Conservation (phyloP, 35 echinoderm and acorn worm species). For the Holothuria glaberrima region DNA sequence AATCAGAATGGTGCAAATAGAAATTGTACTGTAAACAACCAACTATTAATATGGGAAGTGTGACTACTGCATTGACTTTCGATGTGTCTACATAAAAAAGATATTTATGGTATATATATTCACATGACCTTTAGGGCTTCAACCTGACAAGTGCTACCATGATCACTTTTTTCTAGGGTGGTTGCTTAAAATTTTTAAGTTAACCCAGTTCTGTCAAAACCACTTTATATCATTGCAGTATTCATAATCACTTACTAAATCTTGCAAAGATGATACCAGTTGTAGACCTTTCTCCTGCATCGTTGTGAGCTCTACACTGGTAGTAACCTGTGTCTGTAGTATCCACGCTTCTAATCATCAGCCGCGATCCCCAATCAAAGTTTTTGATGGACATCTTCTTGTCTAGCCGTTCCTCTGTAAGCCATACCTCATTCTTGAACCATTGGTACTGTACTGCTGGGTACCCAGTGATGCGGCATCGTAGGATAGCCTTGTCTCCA, state of each 20-base stretch:
- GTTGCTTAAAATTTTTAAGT: too few relatives aligned
- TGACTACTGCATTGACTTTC: too few relatives aligned
- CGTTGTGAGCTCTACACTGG: constrained; percentile 71
- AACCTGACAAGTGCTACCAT: too few relatives aligned
- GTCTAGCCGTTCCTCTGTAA: constrained; percentile 64
- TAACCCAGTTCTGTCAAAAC: too few relatives aligned
- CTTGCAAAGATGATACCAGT: constrained; percentile 86
- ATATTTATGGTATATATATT: too few relatives aligned
- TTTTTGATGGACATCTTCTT: constrained; percentile 70
- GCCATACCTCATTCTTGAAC: constrained; percentile 88
- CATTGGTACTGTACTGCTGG: constrained; percentile 76
- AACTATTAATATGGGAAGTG: too few relatives aligned
- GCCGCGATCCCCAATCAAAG: constrained; percentile 89
- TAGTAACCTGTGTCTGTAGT: constrained; percentile 94
- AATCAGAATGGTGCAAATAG: too few relatives aligned
- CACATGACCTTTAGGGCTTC: too few relatives aligned
- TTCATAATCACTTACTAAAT: constrained; percentile 70
- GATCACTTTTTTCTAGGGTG: too few relatives aligned
- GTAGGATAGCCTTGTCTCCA: constrained; percentile 79
- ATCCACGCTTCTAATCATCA: constrained; percentile 83
- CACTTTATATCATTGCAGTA: neutral
- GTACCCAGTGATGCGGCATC: constrained; percentile 81
- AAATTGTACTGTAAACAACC: too few relatives aligned
- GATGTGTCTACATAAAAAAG: too few relatives aligned
- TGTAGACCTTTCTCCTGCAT: constrained; percentile 65